These are phyloP conservation scores for Ptychodera flava DNA, from an alignment of 35 echinoderm and acorn worm species.

Conservation along the genomic window DNA sequence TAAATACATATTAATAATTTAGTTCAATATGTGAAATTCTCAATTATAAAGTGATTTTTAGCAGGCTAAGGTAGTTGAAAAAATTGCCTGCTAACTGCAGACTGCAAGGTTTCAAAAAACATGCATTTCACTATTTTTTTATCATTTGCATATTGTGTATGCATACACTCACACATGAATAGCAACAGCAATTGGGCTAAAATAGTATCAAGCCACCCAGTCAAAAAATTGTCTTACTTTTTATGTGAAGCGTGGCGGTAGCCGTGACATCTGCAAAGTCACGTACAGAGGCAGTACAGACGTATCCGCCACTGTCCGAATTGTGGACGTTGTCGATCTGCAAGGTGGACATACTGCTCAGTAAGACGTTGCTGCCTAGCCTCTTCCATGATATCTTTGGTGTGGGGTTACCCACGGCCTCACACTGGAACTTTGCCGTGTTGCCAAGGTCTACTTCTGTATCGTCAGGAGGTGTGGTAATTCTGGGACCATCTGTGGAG, in stretches of 20 bases:
- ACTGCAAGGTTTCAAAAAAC: too few species aligned
- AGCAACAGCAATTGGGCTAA: too few species aligned
- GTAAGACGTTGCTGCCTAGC: neutral
- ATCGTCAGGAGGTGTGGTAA: neutral
- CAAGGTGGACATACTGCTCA: neutral
- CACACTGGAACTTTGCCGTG: neutral
- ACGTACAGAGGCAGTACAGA: neutral
- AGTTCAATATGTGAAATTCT: too few species aligned
- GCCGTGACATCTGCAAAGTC: neutral
- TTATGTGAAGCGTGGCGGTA: neutral
- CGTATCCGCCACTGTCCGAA: neutral
- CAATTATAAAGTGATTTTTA: too few species aligned
- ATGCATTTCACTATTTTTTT: too few species aligned
- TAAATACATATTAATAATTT: too few species aligned
- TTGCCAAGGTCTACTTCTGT: neutral
- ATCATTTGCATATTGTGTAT: too few species aligned
- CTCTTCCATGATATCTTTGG: neutral
- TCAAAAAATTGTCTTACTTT: too few species aligned
- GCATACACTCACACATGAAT: too few species aligned
- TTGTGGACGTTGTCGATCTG: neutral
- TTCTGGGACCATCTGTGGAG: neutral
- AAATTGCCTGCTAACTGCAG: too few species aligned
- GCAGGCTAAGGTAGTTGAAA: too few species aligned
- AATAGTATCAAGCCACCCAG: too few species aligned
- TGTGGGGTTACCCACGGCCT: neutral